These are phyloP conservation scores for Lanius collurio DNA, from an alignment of 2,113 vertebrate genomes.

Conservation along the genomic window DNA sequence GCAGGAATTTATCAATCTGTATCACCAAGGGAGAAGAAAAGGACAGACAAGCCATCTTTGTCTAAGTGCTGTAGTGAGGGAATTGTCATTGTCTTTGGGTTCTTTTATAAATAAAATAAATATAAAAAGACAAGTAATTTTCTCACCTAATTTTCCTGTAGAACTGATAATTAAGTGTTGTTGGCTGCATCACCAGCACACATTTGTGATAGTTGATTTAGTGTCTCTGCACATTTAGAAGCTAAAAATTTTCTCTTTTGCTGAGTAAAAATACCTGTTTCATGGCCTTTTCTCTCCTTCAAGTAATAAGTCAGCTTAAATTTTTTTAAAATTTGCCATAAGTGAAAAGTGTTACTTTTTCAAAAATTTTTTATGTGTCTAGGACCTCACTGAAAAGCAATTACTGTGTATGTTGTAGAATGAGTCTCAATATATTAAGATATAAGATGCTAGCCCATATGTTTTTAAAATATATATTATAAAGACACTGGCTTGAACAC, in stretches of 20 bases:
- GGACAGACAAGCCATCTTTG: background rate
- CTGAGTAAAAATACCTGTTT: conserved; percentile 68
- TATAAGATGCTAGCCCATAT: background rate
- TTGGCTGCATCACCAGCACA: conserved; percentile 74
- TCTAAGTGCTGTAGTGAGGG: conserved; percentile 42
- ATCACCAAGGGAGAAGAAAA: background rate
- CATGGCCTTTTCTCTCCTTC: conserved; percentile 1
- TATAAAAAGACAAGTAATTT: conserved; percentile 84
- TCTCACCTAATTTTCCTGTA: conserved; percentile 85
- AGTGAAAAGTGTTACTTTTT: background rate
- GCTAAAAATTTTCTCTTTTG: conserved; percentile 62
- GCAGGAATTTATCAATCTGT: background rate
- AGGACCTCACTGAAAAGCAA: background rate
- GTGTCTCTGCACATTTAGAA: conserved; percentile 81
- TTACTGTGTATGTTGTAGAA: background rate
- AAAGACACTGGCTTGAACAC: background rate
- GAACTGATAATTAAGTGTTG: conserved; percentile 86
- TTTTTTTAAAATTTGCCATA: background rate
- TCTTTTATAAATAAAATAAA: conserved; percentile 81
- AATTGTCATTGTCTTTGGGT: conserved; percentile 62
- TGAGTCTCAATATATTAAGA: background rate
- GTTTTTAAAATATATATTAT: background rate
- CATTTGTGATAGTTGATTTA: conserved; percentile 74
- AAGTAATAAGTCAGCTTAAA: background rate
- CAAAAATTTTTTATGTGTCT: background rate